These are phyloP conservation scores for Odontophorus gujanensis DNA, from an alignment of 2,113 vertebrate species.

Conservation along the genomic window DNA sequence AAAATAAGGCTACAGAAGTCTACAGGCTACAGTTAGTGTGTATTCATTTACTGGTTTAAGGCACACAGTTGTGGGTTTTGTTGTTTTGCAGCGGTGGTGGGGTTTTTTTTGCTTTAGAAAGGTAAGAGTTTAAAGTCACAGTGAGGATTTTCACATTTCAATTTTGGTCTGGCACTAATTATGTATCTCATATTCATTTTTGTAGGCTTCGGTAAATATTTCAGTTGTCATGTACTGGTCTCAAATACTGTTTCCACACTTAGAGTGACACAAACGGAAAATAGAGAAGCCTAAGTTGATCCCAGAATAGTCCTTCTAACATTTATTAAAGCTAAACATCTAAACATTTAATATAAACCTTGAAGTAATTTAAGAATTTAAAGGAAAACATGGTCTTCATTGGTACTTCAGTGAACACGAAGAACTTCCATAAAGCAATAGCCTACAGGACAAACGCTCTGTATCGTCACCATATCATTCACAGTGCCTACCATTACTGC, in stretches of 20 bases:
- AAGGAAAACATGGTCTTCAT: background rate
- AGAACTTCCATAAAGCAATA: background rate
- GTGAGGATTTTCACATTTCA: constrained; percentile 57
- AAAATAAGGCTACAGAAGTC: constrained; percentile 31
- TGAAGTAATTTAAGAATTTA: background rate
- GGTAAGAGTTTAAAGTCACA: constrained; percentile 71
- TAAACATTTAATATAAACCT: background rate
- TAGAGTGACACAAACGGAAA: background rate
- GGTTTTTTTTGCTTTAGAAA: background rate
- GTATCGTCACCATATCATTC: background rate
- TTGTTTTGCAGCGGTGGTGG: background rate
- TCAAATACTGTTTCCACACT: background rate
- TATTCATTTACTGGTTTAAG: constrained; percentile 69
- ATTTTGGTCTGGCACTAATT: constrained; percentile 62
- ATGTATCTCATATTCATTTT: background rate
- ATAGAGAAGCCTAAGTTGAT: background rate
- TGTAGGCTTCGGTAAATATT: background rate
- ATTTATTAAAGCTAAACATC: background rate
- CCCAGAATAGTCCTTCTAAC: background rate
- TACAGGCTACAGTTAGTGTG: constrained; percentile 8
- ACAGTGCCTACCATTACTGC: background rate
- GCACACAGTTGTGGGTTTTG: constrained; percentile 41
- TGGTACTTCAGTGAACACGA: background rate
- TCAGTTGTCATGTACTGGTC: constrained; percentile 20
- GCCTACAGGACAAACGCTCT: background rate